Base-by-base conservation (phyloP, 2,888 invertebrate genomes). In the Acutogordius australiensis region DNA sequence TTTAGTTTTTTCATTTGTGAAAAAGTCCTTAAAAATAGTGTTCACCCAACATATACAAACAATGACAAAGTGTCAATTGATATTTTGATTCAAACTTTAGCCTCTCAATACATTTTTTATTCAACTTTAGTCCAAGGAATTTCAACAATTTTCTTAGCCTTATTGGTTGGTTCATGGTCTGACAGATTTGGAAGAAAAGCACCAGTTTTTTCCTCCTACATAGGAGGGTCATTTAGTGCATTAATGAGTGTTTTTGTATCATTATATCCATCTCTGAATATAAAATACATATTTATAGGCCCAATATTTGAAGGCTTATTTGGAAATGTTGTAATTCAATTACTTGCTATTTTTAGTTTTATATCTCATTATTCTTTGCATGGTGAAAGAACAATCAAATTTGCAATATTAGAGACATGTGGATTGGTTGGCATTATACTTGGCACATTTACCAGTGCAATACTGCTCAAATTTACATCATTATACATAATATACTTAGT, bases 131-230 rank as follows among this genome's bases (percentile, higher is more conserved):
- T 26, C 23, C 4, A 23, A 21, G 8, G 18, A n/a, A n/a, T 51
- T 4, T 26, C 51, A 23, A 23, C 51, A 13, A 51, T 51, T n/a
- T 51, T 51, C 4, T 51, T 51, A 26, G 8, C 51, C 26, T n/a
- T 51, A 51, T n/a, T 51, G 4, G 26, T 51, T 51, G 51, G 51
- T 4, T 23, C 51, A n/a, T 51, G 51, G 51, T 51, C 51, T n/a
- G 51, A 51, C 23, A 51, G 4, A 51, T 51, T n/a, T 51, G 51
- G 23, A n/a, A 51, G 51, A 23, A 23, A 51, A 21, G 23, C 8
- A 26, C 51, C 51, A 8, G 23, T 51, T n/a, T 21, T 51, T 8
- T 23, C 23, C 23, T 26, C 51, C 23, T 51, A n/a, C 23, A 23
- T 51, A 21, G 51, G 51, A n/a, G 51, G n/a, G 4, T 51, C 23